A percentile compares a stretch with the other conserved stretches of the same genome.
These are phyloP conservation scores for Distichodus sexfasciatus DNA, from an alignment of 2,797 vertebrate genomes.

Conservation along the genomic window DNA sequence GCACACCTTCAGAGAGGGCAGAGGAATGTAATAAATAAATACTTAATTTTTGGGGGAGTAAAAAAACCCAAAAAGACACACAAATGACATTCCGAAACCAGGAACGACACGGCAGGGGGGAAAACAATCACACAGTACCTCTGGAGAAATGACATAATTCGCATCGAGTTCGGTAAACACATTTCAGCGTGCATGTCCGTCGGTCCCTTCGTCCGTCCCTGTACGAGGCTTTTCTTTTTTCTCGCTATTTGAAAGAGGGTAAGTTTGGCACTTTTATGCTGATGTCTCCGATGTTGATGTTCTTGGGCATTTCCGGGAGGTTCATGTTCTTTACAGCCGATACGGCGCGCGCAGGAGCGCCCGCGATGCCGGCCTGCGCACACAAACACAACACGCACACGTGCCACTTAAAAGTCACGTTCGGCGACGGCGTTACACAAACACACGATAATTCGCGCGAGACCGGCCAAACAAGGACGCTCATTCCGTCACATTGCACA, in stretches of 20 bases:
- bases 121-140: slow-evolving; percentile 75
- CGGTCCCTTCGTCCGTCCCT: slow-evolving; percentile 78
- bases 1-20: slow-evolving; percentile 71
- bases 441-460: not conserved
- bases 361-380: slow-evolving; percentile 95
- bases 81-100: slow-evolving; percentile 69
- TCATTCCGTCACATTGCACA: slow-evolving; percentile 21
- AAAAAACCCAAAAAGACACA: slow-evolving; percentile 67
- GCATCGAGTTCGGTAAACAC: slow-evolving; percentile 87
- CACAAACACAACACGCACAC: slow-evolving; percentile 64
- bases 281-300: slow-evolving; percentile 99
- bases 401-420: not conserved
- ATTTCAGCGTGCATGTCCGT: slow-evolving; percentile 79
- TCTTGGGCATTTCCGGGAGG: slow-evolving; percentile 98
- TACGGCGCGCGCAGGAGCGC: slow-evolving; percentile 96
- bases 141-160: slow-evolving; percentile 68
- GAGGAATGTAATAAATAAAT: slow-evolving; percentile 86
- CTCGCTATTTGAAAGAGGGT: slow-evolving; percentile 97
- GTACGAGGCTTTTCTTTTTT: slow-evolving; percentile 64
- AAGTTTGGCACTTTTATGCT: slow-evolving; percentile 99
- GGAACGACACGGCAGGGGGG: slow-evolving; percentile 61
- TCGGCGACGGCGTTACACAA: not conserved
- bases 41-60: slow-evolving; percentile 67
- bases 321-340: slow-evolving; percentile 99
- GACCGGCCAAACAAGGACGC: slow-evolving; percentile 45